Percentiles rank a stretch among this genome's conserved stretches.
These are phyloP conservation scores for Drosophila percnosoma DNA, from an alignment of 2,888 invertebrate genomes.

Conservation along the genomic window DNA sequence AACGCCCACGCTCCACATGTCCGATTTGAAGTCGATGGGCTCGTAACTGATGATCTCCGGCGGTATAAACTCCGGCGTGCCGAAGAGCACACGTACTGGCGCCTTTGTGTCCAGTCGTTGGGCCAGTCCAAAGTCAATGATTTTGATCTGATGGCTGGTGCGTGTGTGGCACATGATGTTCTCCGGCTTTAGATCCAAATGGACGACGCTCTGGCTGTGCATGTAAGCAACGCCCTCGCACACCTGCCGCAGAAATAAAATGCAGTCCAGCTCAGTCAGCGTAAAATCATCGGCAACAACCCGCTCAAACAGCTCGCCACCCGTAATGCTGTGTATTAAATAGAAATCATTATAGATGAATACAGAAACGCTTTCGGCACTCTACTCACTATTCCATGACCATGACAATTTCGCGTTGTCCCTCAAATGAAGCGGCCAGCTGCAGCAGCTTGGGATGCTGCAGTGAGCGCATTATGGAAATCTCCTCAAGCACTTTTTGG, in stretches of 20 bases:
- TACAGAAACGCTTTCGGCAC: conserved; percentile 78
- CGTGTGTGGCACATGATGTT: conserved; percentile 96
- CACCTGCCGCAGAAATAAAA: conserved; percentile 95
- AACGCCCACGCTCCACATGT: conserved; percentile 98
- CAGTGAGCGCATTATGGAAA: conserved; percentile 93
- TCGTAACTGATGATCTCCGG: conserved; percentile 97
- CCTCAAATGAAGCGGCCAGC: conserved; percentile 92
- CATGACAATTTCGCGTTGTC: conserved; percentile 91
- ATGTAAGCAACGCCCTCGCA: conserved; percentile 96
- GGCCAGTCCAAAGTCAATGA: conserved; percentile 97
- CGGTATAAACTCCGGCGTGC: conserved; percentile 96
- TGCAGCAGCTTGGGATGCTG: conserved; percentile 94
- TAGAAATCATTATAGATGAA: neutral
- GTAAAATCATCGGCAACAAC: conserved; percentile 97
- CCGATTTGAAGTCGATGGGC: conserved; percentile 92
- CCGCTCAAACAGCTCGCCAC: conserved; percentile 96
- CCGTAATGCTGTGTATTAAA: conserved; percentile 89
- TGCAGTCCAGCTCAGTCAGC: conserved; percentile 93
- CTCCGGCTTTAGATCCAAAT: conserved; percentile 97
- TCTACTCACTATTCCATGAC: conserved; percentile 96
- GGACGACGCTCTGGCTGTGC: conserved; percentile 93
- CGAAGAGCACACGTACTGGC: conserved; percentile 91
- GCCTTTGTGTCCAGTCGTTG: conserved; percentile 89
- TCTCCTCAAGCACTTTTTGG: conserved; percentile 92
- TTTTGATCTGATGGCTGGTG: conserved; percentile 93